These are phyloP conservation scores for Drosophila ercepeae DNA, from an alignment of 1,140 invertebrate genomes.

Conservation along the genomic window DNA sequence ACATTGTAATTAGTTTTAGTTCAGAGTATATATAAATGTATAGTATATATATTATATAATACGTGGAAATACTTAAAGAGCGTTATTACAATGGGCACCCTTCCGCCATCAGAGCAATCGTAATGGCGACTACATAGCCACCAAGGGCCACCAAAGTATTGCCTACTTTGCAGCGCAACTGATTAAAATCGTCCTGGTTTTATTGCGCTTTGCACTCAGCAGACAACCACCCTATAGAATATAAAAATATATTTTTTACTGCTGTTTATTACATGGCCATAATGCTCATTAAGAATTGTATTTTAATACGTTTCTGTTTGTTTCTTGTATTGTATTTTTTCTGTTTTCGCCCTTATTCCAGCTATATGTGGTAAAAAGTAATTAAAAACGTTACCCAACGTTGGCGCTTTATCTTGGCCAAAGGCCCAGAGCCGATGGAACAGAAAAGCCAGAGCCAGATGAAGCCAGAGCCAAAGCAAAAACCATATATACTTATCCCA, in stretches of 20 bases:
- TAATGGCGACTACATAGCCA: slow-evolving; percentile 21
- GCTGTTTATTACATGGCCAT: slow-evolving; percentile 70
- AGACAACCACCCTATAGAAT: slow-evolving; percentile 17
- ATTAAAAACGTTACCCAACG: slow-evolving; percentile 69
- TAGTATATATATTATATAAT: slow-evolving; percentile 24
- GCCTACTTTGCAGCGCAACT: slow-evolving; percentile 61
- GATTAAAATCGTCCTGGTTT: slow-evolving; percentile 70
- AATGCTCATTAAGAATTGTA: slow-evolving; percentile 78
- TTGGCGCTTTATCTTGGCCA: slow-evolving; percentile 44
- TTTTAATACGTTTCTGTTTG: slow-evolving; percentile 60
- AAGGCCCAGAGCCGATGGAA: slow-evolving; percentile 23
- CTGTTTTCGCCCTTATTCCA: slow-evolving; percentile 17
- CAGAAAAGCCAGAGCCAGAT: slow-evolving; percentile 4
- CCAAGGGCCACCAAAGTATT: slow-evolving; percentile 50
- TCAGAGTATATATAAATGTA: slow-evolving; percentile 19
- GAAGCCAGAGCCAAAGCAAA: slow-evolving; percentile 17
- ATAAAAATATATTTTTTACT: slow-evolving; percentile 32
- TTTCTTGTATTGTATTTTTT: slow-evolving; percentile 50
- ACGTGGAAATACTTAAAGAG: slow-evolving; percentile 37
- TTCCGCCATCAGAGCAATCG: slow-evolving; percentile 28
- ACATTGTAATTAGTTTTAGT: slow-evolving; percentile 75
- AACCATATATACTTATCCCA: slow-evolving; percentile 41
- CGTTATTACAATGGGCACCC: slow-evolving; percentile 59
- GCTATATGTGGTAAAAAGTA: slow-evolving; percentile 57
- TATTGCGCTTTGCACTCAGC: slow-evolving; percentile 73